phyloP scores from a whole-genome alignment of 2,797 vertebrate species.

The Dromococcyx pavoninus region DNA sequence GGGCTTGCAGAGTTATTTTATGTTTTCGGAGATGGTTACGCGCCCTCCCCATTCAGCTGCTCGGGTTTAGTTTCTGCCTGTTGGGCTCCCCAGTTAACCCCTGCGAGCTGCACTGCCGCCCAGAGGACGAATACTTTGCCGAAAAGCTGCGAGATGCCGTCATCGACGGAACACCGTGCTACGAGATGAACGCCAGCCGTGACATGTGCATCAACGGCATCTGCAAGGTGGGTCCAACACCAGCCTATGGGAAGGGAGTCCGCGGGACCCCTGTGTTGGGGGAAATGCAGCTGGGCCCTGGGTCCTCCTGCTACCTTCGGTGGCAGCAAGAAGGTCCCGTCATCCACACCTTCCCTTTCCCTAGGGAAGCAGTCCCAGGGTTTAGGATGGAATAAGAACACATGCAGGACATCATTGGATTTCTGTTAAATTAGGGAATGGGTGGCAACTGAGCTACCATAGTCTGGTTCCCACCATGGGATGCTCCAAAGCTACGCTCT shows the following conservation, averaged over 20 bases:
- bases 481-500: too few relatives aligned
- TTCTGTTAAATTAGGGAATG: not conserved
- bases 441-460: too few relatives aligned
- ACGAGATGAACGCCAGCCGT: slow-evolving; percentile 79
- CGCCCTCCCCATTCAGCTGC: not conserved
- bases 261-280: rapidly evolving
- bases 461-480: too few relatives aligned
- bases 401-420: not conserved
- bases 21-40: not conserved
- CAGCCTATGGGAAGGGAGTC: not conserved
- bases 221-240: slow-evolving; percentile 85
- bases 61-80: not conserved
- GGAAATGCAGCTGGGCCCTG: not conserved
- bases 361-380: not conserved
- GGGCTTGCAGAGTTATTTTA: not conserved
- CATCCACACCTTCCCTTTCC: not conserved
- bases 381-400: not conserved
- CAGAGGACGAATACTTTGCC: slow-evolving; percentile 82
- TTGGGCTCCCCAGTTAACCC: slow-evolving; percentile 80
- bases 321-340: not conserved
- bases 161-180: slow-evolving; percentile 88
- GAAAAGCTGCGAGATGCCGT: slow-evolving; percentile 91
- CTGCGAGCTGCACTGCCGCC: slow-evolving; percentile 94
- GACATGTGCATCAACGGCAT: slow-evolving; percentile 94
- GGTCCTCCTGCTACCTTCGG: not conserved